Evolutionary conservation across 1,140 invertebrate genomes (phyloP).

Genomic region (Scylla paramamosain): DNA sequence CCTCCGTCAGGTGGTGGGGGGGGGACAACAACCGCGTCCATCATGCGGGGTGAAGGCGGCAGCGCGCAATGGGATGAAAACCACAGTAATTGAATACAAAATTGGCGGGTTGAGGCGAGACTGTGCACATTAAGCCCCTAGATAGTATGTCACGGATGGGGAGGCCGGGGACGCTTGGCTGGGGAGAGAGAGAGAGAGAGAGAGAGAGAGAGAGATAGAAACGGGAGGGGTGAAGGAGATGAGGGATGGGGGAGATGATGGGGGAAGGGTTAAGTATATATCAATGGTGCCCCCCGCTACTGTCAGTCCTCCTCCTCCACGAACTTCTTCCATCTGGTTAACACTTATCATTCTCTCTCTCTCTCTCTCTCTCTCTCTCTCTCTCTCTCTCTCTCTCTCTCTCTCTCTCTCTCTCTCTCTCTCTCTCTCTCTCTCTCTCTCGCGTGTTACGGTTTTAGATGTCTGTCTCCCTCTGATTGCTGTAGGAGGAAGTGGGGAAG

Average conservation of each 20-base stretch:
- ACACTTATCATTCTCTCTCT: too few species aligned
- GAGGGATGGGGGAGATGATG: not conserved
- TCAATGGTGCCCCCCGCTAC: not conserved
- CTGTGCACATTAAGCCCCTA: not conserved
- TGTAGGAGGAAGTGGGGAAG: too few species aligned
- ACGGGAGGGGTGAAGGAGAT: not conserved
- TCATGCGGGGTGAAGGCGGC: not conserved
- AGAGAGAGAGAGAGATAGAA: not conserved
- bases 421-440: conserved; percentile 7
- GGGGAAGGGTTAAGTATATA: not conserved
- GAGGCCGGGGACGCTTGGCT: not conserved
- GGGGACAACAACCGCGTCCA: conserved; percentile 4
- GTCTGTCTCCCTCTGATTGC: not conserved
- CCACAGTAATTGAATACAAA: conserved; percentile 11
- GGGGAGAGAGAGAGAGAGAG: too few species aligned
- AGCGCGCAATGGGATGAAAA: not conserved
- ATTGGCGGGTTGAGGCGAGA: not conserved
- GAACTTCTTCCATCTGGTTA: too few species aligned
- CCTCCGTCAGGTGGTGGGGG: not conserved
- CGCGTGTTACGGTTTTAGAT: too few species aligned
- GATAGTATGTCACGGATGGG: conserved; percentile 2
- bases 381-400: conserved; percentile 19
- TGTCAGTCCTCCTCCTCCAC: too few species aligned
- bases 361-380: not conserved
- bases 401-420: conserved; percentile 20